phyloP scores from a whole-genome alignment of 2,113 vertebrate species.

The Anoura caudifer region DNA sequence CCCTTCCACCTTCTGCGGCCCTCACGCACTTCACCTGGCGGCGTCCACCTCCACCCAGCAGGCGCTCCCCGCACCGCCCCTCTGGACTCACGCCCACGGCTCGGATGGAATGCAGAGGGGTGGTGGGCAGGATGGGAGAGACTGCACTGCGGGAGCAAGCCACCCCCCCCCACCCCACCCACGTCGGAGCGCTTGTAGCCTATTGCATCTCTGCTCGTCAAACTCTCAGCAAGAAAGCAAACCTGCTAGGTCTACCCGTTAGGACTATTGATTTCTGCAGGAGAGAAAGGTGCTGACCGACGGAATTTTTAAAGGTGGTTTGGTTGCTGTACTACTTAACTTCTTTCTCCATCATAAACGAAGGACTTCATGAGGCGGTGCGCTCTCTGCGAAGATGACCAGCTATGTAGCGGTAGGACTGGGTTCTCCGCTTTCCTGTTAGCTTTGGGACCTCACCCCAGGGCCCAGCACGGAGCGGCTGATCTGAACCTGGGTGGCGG shows the following conservation, averaged over 20 bases:
- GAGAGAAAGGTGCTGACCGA: background rate
- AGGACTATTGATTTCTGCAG: background rate
- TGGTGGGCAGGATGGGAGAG: background rate
- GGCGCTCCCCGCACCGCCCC: fast-evolving
- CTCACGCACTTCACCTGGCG: background rate
- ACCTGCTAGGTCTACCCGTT: background rate
- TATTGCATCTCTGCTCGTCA: background rate
- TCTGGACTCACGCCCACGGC: fast-evolving
- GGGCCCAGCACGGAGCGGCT: background rate
- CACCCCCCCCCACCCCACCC: background rate
- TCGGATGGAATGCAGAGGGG: fast-evolving
- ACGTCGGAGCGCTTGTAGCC: background rate
- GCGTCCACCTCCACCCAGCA: background rate
- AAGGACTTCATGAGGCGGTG: background rate
- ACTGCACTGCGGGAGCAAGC: background rate
- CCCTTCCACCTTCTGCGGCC: background rate
- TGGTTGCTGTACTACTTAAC: background rate
- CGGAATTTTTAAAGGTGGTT: background rate
- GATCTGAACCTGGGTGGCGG: background rate
- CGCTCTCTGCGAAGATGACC: background rate
- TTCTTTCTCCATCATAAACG: background rate
- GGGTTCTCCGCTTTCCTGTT: background rate
- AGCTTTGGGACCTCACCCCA: too few relatives aligned
- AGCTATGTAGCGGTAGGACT: fast-evolving
- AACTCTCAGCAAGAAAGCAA: background rate